Evolutionary conservation across 2,888 invertebrate species (phyloP).

Genomic region (Tetheella fluctuosa): DNA sequence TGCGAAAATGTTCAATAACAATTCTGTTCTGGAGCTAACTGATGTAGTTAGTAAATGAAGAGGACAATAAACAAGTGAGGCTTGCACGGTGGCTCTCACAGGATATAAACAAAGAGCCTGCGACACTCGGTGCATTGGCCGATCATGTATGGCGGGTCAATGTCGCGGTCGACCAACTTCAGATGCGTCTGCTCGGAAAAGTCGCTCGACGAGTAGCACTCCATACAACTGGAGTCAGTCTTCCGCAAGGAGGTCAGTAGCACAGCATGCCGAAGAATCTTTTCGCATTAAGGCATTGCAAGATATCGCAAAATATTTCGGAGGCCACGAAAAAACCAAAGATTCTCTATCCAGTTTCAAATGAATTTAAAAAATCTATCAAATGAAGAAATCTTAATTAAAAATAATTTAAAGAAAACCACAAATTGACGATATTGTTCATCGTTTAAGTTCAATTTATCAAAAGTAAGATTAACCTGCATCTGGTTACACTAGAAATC

Average conservation of each 20-base stretch:
- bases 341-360: slow-evolving; percentile 20
- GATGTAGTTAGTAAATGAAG: slow-evolving; percentile 6
- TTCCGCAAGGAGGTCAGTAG: slow-evolving; percentile 73
- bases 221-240: slow-evolving; percentile 57
- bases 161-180: slow-evolving; percentile 77
- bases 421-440: slow-evolving; percentile 18
- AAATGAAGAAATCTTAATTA: slow-evolving; percentile 25
- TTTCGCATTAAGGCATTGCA: slow-evolving; percentile 25
- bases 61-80: slow-evolving; percentile 57
- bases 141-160: slow-evolving; percentile 79
- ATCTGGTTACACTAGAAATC: slow-evolving; percentile 66
- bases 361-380: slow-evolving; percentile 19
- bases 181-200: slow-evolving; percentile 71
- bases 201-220: slow-evolving; percentile 62
- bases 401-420: slow-evolving; percentile 27
- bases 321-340: neutral
- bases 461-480: slow-evolving; percentile 50
- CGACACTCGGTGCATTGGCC: slow-evolving; percentile 81
- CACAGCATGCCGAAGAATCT: slow-evolving; percentile 45
- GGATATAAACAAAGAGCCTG: slow-evolving; percentile 83
- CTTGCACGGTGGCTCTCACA: slow-evolving; percentile 54
- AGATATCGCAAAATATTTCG: neutral
- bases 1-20: slow-evolving; percentile 22
- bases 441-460: slow-evolving; percentile 38
- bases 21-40: neutral